Evolutionary conservation across 2,113 vertebrate species (phyloP), one percentile per base, ranked within the genome.

Genomic region (Bubo scandiacus): DNA sequence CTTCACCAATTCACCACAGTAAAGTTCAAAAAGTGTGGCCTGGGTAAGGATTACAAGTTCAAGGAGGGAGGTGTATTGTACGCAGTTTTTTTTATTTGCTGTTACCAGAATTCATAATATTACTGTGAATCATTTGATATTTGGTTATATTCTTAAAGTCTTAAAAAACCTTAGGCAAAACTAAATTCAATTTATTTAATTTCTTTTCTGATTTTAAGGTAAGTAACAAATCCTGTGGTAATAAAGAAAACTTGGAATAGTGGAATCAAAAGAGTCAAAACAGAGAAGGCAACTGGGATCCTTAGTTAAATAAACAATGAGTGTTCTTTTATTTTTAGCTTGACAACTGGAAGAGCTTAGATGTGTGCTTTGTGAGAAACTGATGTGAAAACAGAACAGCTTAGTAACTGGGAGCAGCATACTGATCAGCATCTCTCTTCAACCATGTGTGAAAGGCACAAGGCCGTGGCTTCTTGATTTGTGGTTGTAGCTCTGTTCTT

Each of bases 51-150:
- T 51, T 87, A 7, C 6, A 36, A n/a, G 3, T 58, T 82, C 34
- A 78, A 47, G 45, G 82, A 58, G 30, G 57, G 57, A 88, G 34
- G n/a, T 1, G 0, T 38, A 18, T 27, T 49, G 21, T 47, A 15
- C 0, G 1, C 43, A 36, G 6, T 1, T 2, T 1, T 0, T 45
- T 55, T 74, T 52, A 12, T 73, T 77, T 91, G 13, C 38, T 43
- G 6, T 75, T 86, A 63, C 13, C 13, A 38, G 34, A 78, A 63
- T 82, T 70, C 5, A 2, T 61, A 40, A 12, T 54, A 20, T 51
- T 92, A 19, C 9, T 38, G 20, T 40, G 0, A 20, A 8, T 71
- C 5, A 68, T 54, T 74, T 49, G 32, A 17, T 58, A 25, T 21
- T 84, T 92, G 26, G 11, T 71, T 71, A 26, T 75, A 40, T 59